Evolutionary conservation across 2,797 vertebrate genomes (phyloP).

Genomic region (Melanotaenia trifasciata): DNA sequence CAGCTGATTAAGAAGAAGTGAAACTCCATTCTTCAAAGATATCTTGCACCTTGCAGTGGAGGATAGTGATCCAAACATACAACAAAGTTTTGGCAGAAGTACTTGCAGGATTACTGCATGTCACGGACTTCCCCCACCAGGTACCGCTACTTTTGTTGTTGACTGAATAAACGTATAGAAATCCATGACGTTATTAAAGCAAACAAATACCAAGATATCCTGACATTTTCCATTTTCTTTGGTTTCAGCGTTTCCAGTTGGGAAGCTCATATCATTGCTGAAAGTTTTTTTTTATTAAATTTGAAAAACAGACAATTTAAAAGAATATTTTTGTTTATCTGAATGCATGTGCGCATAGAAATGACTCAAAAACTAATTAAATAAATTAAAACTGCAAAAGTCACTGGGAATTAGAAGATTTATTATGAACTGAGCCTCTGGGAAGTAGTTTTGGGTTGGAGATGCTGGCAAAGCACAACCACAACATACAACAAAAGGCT

Average conservation of each 20-base stretch:
- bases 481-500: slow-evolving; percentile 17
- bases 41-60: neutral
- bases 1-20: neutral
- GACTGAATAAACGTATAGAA: neutral
- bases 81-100: neutral
- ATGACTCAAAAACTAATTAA: neutral
- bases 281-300: neutral
- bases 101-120: neutral
- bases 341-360: neutral
- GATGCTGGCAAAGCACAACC: slow-evolving; percentile 13
- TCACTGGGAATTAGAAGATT: slow-evolving; percentile 4
- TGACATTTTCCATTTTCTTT: neutral
- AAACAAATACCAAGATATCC: neutral
- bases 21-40: slow-evolving; percentile 2
- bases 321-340: neutral
- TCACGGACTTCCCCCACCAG: neutral
- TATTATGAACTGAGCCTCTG: slow-evolving; percentile 25
- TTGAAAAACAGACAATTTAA: neutral
- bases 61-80: neutral
- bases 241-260: too few species aligned
- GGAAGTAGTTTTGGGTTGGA: slow-evolving; percentile 8
- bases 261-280: neutral
- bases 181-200: neutral
- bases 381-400: slow-evolving; percentile 13
- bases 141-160: too few species aligned